Base-by-base conservation (phyloP, 2,888 invertebrate genomes). In the Noctua janthina region DNA sequence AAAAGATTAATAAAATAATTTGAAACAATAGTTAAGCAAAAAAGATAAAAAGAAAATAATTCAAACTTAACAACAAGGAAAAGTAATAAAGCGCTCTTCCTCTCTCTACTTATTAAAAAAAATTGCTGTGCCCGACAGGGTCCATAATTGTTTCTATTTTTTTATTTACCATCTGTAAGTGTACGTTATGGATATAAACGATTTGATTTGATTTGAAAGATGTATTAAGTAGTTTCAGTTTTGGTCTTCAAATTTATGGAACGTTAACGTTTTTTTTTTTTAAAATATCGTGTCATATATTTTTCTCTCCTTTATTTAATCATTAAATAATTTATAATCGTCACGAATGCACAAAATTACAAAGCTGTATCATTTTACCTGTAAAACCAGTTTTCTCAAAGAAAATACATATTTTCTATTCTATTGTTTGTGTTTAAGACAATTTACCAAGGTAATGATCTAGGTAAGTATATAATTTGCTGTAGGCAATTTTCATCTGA, bases 401-500 rank as follows among this genome's bases (percentile, higher is more conserved):
- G 1, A 68, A n/a, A 29, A n/a, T 67, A 43, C 13, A 2, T n/a
- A 1, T 68, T 68, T 68, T 68, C 17, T 8, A 29, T 29, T 29
- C 29, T 68, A 46, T 68, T 17, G 46, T 46, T 68, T 68, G 8
- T 29, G 1, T 10, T 66, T 3, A 66, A 20, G 39, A 66, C 10
- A 20, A 20, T 20, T 66, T 11, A 66, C 39, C 20, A 10, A 64
- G 6, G 29, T 35, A 64, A 35, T 15, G 13, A 7, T 35, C 17
- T 20, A 64, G 35, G 43, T 68, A 68, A 46, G 23, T 46, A 15
- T 46, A 13, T n/a, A 46, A 46, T 39, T 39, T 23, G 46, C 3
- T 46, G n/a, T 29, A 68, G n/a, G 46, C 8, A 68, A 23, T 67
- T 70, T 74, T 20, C 51, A 62, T 71, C 20, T 62, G 81, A 39